Evolutionary conservation across 2,113 vertebrate species (phyloP), one percentile per base, ranked within the genome.

Genomic region (Rhineura floridana): DNA sequence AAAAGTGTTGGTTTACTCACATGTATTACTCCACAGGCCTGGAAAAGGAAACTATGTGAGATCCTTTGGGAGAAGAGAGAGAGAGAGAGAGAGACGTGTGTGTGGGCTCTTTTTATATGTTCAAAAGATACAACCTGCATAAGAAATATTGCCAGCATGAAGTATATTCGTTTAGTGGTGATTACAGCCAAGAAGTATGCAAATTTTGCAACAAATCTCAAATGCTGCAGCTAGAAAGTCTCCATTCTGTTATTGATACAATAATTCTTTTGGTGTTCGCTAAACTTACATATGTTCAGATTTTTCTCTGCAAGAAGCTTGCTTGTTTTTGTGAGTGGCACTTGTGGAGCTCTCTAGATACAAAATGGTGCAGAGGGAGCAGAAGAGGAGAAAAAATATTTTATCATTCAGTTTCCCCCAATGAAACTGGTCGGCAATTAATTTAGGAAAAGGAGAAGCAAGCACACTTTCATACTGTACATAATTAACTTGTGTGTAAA

Each of bases 51-150:
- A 88, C 67, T 30, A 48, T 63, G 77, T n/a, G 25, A 81, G 30
- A 62, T 4, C 65, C n/a, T 55, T 59, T n/a, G 23, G 39, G 69
- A 28, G 30, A n/a, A 46, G 83, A 79, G 90, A 83, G 91, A 87
- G 83, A 90, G 52, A 84, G 84, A 91, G 91, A 89, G 86, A 69
- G 19, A 36, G 82, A 39, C n/a, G n/a, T n/a, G n/a, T n/a, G n/a
- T n/a, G n/a, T n/a, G n/a, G 19, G 6, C 3, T 76, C 80, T 93
- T 91, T 93, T 67, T 52, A 65, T 44, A n/a, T n/a, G 39, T 62
- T 82, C 39, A 81, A 90, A 77, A 88, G 50, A 89, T 77, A 83
- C 86, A 55, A 85, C 86, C 91, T 85, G 89, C 93, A 63, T 2
- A 86, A n/a, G 11, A 81, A 42, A 55, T 17, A 21, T 33, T 80